A percentile compares a stretch with the other conserved stretches of the same genome.
phyloP scores from a whole-genome alignment of 2,888 invertebrate species.

The Ashinkailepas kermadecensis region DNA sequence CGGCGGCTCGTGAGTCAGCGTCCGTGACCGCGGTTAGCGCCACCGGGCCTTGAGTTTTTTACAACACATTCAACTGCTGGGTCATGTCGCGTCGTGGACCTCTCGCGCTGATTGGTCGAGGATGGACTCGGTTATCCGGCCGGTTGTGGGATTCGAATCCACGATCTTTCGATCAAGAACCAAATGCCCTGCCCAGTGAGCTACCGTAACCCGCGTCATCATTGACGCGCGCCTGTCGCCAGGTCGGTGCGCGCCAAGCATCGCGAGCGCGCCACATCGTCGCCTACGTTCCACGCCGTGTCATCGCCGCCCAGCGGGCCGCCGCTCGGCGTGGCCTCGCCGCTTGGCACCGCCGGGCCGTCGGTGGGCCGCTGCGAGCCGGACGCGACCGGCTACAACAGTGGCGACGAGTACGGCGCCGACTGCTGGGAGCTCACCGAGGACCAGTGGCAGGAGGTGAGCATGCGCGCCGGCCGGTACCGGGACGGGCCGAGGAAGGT shows the following conservation, averaged over 20 bases:
- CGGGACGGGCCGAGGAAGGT: neutral
- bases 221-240: too few species aligned
- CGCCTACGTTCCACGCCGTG: conserved; percentile 4
- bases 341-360: conserved; percentile 28
- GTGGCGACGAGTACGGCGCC: conserved; percentile 33
- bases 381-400: conserved; percentile 33
- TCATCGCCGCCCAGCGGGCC: neutral
- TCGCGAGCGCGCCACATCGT: neutral
- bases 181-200: too few species aligned
- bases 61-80: too few species aligned
- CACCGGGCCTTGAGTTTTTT: too few species aligned
- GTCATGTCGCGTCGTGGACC: too few species aligned
- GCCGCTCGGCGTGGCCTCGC: neutral
- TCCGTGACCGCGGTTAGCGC: too few species aligned
- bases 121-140: too few species aligned
- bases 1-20: too few species aligned
- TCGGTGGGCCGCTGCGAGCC: conserved; percentile 28
- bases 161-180: too few species aligned
- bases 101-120: too few species aligned
- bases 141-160: too few species aligned
- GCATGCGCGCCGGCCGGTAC: neutral
- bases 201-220: too few species aligned
- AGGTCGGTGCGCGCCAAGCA: conserved; percentile 9
- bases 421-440: conserved; percentile 33
- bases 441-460: conserved; percentile 34